Percentiles rank a stretch among this genome's conserved stretches.
phyloP scores from a whole-genome alignment of 2,888 invertebrate species.

The Ennomos quercinarius region DNA sequence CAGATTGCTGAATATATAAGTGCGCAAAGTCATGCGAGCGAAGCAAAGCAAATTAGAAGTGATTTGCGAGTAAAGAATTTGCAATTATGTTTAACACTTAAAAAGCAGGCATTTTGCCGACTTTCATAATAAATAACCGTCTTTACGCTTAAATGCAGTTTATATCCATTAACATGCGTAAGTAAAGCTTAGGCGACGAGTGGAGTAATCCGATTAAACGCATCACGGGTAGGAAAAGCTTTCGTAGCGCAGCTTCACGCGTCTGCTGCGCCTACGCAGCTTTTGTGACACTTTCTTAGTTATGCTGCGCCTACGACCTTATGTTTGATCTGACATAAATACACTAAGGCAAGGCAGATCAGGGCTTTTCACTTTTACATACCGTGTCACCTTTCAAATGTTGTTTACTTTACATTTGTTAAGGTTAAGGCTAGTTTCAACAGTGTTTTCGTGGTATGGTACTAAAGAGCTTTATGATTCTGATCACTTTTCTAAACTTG shows the following conservation, averaged over 20 bases:
- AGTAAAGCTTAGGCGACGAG: conserved; percentile 42
- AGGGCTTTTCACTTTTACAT: conserved; percentile 55
- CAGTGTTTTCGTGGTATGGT: conserved; percentile 21
- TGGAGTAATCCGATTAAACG: conserved; percentile 72
- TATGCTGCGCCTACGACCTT: conserved; percentile 71
- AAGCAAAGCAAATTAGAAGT: conserved; percentile 21
- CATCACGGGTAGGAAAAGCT: conserved; percentile 52
- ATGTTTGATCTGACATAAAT: conserved; percentile 68
- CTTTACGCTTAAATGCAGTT: conserved; percentile 49
- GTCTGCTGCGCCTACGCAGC: conserved; percentile 67
- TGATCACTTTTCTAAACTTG: conserved; percentile 31
- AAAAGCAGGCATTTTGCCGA: conserved; percentile 42
- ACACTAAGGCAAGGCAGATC: conserved; percentile 59
- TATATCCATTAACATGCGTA: conserved; percentile 49
- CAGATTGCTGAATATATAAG: conserved; percentile 23
- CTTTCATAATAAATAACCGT: conserved; percentile 50
- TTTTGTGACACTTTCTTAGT: conserved; percentile 73
- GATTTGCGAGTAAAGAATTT: conserved; percentile 33
- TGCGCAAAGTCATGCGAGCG: conserved; percentile 25
- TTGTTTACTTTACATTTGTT: conserved; percentile 41
- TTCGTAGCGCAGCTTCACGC: conserved; percentile 52
- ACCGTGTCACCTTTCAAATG: conserved; percentile 51
- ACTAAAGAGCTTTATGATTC: conserved; percentile 23
- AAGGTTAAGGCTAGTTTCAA: conserved; percentile 26
- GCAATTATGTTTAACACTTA: conserved; percentile 42